phyloP scores from a whole-genome alignment of 2,113 vertebrate species.

The Suncus etruscus region DNA sequence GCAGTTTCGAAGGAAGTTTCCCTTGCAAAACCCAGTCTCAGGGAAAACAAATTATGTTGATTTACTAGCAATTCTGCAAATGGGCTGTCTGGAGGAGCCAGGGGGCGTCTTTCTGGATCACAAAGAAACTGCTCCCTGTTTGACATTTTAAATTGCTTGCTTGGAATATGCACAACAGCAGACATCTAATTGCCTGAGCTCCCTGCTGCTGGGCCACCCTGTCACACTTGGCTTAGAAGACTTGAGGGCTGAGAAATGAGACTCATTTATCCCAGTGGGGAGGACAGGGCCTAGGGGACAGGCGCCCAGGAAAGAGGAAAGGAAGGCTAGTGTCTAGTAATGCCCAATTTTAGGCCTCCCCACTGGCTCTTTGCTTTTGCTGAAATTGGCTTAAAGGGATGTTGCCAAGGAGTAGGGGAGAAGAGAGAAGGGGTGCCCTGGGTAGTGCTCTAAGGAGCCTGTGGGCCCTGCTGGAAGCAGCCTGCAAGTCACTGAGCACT shows the following conservation, averaged over 20 bases:
- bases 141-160: slow-evolving; percentile 77
- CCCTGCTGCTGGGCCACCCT: slow-evolving; percentile 41
- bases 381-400: background rate
- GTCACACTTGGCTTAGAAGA: slow-evolving; percentile 58
- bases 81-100: slow-evolving; percentile 67
- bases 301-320: background rate
- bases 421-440: too few species aligned
- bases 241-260: slow-evolving; percentile 40
- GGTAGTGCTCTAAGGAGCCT: too few species aligned
- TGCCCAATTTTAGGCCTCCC: background rate
- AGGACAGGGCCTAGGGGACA: slow-evolving; percentile 23
- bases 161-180: slow-evolving; percentile 64
- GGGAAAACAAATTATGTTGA: slow-evolving; percentile 81
- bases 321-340: background rate
- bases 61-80: slow-evolving; percentile 79
- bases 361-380: background rate
- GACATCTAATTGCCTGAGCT: slow-evolving; percentile 56
- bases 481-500: background rate
- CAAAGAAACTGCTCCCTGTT: slow-evolving; percentile 60
- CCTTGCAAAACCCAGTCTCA: slow-evolving; percentile 58
- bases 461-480: background rate
- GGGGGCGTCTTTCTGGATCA: slow-evolving; percentile 55
- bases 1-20: slow-evolving; percentile 72
- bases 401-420: background rate
- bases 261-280: background rate